Base-by-base conservation (phyloP, 2,888 invertebrate genomes). In the Orthosia incerta region DNA sequence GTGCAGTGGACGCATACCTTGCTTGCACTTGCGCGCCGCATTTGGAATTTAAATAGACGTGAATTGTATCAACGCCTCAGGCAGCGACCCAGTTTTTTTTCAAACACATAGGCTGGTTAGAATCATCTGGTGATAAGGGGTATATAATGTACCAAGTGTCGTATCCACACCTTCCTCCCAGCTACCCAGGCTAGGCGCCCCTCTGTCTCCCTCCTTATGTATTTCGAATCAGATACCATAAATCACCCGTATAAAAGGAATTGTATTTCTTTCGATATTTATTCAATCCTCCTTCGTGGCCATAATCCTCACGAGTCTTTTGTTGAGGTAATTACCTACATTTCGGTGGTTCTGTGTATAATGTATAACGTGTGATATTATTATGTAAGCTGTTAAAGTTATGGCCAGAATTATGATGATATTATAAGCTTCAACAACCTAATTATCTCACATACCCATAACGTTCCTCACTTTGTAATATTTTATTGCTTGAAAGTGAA, bases 1-100 rank as follows among this genome's bases (percentile, higher is more conserved):
- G 89, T 92, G 93, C 93, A 91, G 85, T 88, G 88, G 90, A 89
- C 88, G 92, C 92, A 92, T 91, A 89, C 88, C 90, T 89, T 88
- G 84, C 88, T 88, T 93, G 94, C 94, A 94, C 93, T 94, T 92
- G 94, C 93, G 94, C 94, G 92, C 87, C 90, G 91, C 93, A 93
- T 95, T 95, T 93, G 90, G 93, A 94, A 94, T 95, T 94, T 92
- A 93, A 95, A 95, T 94, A 94, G 93, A 94, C 90, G 88, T 89
- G 92, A 93, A 94, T 93, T 90, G 89, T 87, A 92, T 91, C 91
- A 94, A 91, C 89, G 91, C 90, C 91, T 92, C 84, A 77, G 80
- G 85, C 84, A 85, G 88, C 91, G 94, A 93, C 94, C 94, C 91
- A 94, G 85, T 93, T 95, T 92, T 89, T n/a, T 89, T 85, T 89